Percentiles rank a stretch among this genome's conserved stretches.
These are phyloP conservation scores for Mimumesa dahlbomi DNA, from an alignment of 2,888 invertebrate genomes.

Conservation along the genomic window DNA sequence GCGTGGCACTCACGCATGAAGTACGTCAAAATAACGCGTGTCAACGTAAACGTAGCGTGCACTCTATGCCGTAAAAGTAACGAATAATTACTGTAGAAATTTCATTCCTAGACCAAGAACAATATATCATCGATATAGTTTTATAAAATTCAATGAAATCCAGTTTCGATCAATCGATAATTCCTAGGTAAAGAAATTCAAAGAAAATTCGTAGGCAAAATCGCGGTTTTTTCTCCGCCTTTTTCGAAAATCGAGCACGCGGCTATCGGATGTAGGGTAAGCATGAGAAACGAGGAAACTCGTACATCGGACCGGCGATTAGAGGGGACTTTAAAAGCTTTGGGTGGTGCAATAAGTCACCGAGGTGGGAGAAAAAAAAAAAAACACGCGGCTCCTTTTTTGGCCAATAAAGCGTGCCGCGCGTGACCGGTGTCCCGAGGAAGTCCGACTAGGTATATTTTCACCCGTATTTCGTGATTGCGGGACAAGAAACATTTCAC, in stretches of 20 bases:
- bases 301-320: slow-evolving; percentile 59
- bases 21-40: too few species aligned
- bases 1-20: too few species aligned
- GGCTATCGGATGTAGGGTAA: slow-evolving; percentile 56
- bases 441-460: slow-evolving; percentile 34
- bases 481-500: slow-evolving; percentile 38
- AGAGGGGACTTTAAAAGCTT: slow-evolving; percentile 64
- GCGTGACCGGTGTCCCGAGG: slow-evolving; percentile 62
- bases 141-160: too few species aligned
- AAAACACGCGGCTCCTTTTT: slow-evolving; percentile 57
- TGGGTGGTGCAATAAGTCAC: slow-evolving; percentile 57
- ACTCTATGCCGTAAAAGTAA: too few species aligned
- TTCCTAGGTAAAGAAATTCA: not conserved
- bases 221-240: slow-evolving; percentile 14
- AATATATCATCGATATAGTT: too few species aligned
- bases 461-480: slow-evolving; percentile 32
- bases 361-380: slow-evolving; percentile 33
- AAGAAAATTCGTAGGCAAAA: slow-evolving; percentile 20
- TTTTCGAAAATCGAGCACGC: slow-evolving; percentile 43
- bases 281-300: slow-evolving; percentile 60
- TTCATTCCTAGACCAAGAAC: too few species aligned
- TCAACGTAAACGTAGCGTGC: too few species aligned
- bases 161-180: too few species aligned
- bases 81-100: too few species aligned
- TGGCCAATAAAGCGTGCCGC: slow-evolving; percentile 64